Conservation (phyloP, 2,888 invertebrate species). For the Beris morrisii region DNA sequence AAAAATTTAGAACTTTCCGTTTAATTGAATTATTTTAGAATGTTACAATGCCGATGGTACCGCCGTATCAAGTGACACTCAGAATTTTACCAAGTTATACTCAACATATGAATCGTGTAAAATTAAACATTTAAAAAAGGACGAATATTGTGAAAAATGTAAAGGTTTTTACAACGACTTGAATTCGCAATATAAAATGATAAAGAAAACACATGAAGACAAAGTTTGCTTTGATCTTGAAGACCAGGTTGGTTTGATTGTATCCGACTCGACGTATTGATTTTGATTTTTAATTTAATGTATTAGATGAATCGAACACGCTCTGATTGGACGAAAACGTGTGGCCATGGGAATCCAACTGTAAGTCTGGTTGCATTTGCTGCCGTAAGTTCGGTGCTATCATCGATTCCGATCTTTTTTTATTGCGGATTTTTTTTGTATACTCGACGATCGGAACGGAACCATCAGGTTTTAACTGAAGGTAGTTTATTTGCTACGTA, state of each 20-base stretch:
- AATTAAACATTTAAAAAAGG: background rate
- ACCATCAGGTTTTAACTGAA: conserved; percentile 16
- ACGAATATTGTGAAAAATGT: conserved; percentile 10
- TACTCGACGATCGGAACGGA: conserved; percentile 28
- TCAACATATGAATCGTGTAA: too few relatives aligned
- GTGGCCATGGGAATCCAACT: conserved; percentile 34
- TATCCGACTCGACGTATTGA: background rate
- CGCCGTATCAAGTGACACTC: too few relatives aligned
- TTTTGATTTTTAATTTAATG: background rate
- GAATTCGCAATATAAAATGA: conserved; percentile 17
- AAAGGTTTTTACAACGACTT: background rate
- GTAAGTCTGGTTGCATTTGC: conserved; percentile 28
- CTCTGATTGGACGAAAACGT: conserved; percentile 35
- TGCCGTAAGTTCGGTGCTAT: conserved; percentile 9
- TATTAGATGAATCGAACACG: conserved; percentile 38
- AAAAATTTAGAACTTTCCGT: background rate
- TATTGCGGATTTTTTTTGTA: conserved; percentile 26
- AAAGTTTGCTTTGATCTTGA: conserved; percentile 33
- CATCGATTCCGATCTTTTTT: conserved; percentile 29
- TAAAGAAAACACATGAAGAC: conserved; percentile 9
- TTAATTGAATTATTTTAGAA: background rate
- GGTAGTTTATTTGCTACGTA: too few relatives aligned
- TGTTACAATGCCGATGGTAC: conserved; percentile 2
- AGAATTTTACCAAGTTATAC: background rate
- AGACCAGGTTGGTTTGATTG: conserved; percentile 23